Evolutionary conservation across 2,888 invertebrate species (phyloP), one percentile per base, ranked within the genome.

Genomic region (Hermaeophaga mercurialis): DNA sequence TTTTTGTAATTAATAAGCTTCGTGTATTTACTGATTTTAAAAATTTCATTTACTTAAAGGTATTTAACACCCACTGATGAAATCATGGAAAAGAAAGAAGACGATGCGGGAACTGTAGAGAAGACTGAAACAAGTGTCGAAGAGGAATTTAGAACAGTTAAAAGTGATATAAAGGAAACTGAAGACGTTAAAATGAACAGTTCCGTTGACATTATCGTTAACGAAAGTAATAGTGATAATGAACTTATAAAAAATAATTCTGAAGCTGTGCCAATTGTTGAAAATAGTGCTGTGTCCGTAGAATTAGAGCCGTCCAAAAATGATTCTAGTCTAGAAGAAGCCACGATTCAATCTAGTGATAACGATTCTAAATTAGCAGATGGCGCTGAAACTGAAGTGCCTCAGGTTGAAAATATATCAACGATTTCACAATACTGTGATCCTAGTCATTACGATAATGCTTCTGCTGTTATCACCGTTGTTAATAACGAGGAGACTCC

Each of bases 391-490:
- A 70, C 72, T 62, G 71, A 74, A 70, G 72, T 73, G 71, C 71
- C 72, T 71, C 62, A 64, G 63, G 77, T 80, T 43, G 82, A 82
- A 54, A 84, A 82, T 75, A 85, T 87, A 68, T 84, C 86, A 70
- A 85, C 87, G 62, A 88, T 88, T 79, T 86, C 86, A 64, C 87
- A 87, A 66, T 86, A 86, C 74, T 87, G 87, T 80, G 88, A 88
- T 80, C 87, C 86, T 71, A 86, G 84, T 78, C 80, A 81, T 48
- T 75, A 70, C 57, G 64, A 69, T 66, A 62, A 65, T 65, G 66
- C 66, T 63, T 65, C 62, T 63, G 43, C 59, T 58, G 39, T 39
- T 39, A 49, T 60, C 54, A 49, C 61, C 54, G 60, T 66, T 61
- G 63, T 66, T 65, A 59, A 67, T 63, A 63, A 64, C 62, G 56